Evolutionary conservation across 2,888 invertebrate species (phyloP).

Genomic region (Drosophila robusta): DNA sequence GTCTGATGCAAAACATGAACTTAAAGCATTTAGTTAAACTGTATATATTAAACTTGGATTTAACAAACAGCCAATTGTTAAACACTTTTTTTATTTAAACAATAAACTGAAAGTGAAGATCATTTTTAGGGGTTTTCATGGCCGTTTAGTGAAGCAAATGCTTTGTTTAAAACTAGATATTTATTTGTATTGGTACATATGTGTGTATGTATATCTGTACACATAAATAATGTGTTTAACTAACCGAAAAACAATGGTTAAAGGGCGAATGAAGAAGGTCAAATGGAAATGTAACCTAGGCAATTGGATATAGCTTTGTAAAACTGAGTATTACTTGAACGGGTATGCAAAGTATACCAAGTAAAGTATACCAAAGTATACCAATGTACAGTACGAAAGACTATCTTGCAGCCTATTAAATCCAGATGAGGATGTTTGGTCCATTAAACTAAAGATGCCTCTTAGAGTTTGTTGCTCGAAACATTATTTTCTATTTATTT

Average conservation of each 20-base stretch:
- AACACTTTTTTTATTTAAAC: not conserved
- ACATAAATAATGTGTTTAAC: not conserved
- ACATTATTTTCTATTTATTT: too few species aligned
- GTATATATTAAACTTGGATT: not conserved
- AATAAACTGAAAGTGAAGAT: not conserved
- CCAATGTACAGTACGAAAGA: too few species aligned
- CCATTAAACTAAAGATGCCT: too few species aligned
- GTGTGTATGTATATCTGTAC: not conserved
- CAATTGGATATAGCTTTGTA: not conserved
- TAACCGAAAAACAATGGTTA: not conserved
- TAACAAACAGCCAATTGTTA: not conserved
- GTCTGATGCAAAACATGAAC: constrained; percentile 2
- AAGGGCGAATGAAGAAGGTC: not conserved
- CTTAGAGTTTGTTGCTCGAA: too few species aligned
- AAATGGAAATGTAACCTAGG: not conserved
- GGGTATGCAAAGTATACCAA: too few species aligned
- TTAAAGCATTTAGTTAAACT: not conserved
- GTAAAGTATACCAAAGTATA: too few species aligned
- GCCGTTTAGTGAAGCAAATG: not conserved
- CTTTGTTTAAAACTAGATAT: not conserved
- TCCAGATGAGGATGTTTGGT: too few species aligned
- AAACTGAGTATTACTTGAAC: too few species aligned
- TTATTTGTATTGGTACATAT: not conserved
- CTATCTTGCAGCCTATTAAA: too few species aligned
- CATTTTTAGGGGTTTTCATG: not conserved